Percentiles rank a stretch among this genome's conserved stretches.
Evolutionary conservation across 2,888 invertebrate genomes (phyloP).

Genomic region (Erebia palarica): DNA sequence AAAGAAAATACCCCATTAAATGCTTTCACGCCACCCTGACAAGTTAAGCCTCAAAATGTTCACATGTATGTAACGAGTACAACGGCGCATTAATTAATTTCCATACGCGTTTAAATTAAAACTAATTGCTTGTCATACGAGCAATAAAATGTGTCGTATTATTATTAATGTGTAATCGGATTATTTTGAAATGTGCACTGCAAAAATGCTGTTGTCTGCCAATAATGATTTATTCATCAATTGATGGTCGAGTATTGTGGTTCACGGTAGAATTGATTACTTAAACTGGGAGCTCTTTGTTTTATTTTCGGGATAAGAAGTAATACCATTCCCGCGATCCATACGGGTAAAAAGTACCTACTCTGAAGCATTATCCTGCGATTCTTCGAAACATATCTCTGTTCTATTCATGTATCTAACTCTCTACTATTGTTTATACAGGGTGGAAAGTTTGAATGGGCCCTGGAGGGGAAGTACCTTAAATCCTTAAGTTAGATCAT

Average conservation of each 20-base stretch:
- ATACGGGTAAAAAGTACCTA: no score
- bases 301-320: no score
- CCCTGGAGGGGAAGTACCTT: no score
- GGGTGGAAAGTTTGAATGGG: no score
- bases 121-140: conserved; percentile 22
- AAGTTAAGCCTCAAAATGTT: conserved; percentile 19
- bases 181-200: conserved; percentile 9
- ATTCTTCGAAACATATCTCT: no score
- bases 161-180: not conserved
- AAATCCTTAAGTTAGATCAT: no score
- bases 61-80: conserved; percentile 12
- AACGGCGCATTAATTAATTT: conserved; percentile 11
- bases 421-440: no score
- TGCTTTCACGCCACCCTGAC: conserved; percentile 4
- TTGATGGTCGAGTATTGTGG: not conserved
- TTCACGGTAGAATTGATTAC: no score
- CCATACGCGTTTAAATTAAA: conserved; percentile 15
- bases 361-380: no score
- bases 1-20: conserved; percentile 21
- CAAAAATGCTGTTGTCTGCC: not conserved
- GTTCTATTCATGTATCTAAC: no score
- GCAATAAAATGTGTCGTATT: not conserved
- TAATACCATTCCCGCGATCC: no score
- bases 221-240: not conserved
- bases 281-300: no score